Conservation (phyloP, 2,113 vertebrate species). For the Ammospiza nelsoni region DNA sequence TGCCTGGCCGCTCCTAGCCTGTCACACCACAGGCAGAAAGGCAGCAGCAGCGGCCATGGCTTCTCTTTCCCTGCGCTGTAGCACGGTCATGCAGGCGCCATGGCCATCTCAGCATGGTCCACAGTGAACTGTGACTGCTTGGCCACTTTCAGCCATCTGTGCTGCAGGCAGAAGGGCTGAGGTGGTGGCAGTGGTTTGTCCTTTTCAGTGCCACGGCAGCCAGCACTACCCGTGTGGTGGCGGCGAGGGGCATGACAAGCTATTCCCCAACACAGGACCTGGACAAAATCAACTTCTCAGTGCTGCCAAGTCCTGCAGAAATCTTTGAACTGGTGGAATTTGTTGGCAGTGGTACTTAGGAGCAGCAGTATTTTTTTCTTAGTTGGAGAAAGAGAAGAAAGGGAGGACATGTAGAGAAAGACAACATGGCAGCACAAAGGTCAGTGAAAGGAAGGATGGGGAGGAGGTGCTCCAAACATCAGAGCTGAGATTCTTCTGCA, state of each 20-base stretch:
- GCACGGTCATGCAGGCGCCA: rapidly evolving
- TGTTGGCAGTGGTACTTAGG: rapidly evolving
- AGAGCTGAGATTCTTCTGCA: background rate
- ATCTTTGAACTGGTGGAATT: background rate
- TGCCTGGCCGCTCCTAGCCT: rapidly evolving
- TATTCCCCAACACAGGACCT: background rate
- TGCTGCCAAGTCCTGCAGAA: background rate
- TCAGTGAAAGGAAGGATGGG: background rate
- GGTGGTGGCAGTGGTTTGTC: background rate
- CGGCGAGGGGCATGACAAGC: rapidly evolving
- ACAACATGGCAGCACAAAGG: background rate
- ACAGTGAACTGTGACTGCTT: background rate
- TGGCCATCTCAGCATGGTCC: rapidly evolving
- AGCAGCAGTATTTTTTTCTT: background rate
- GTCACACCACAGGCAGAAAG: rapidly evolving
- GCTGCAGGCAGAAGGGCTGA: background rate
- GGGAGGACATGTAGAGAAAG: background rate
- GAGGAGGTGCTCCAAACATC: background rate
- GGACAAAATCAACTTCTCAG: background rate
- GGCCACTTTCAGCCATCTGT: background rate
- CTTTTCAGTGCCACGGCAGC: rapidly evolving
- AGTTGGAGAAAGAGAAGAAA: background rate
- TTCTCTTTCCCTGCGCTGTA: background rate
- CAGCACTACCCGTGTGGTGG: rapidly evolving
- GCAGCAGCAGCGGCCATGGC: rapidly evolving